phyloP scores from a whole-genome alignment of 2,888 invertebrate species.

The Onchidella celtica region DNA sequence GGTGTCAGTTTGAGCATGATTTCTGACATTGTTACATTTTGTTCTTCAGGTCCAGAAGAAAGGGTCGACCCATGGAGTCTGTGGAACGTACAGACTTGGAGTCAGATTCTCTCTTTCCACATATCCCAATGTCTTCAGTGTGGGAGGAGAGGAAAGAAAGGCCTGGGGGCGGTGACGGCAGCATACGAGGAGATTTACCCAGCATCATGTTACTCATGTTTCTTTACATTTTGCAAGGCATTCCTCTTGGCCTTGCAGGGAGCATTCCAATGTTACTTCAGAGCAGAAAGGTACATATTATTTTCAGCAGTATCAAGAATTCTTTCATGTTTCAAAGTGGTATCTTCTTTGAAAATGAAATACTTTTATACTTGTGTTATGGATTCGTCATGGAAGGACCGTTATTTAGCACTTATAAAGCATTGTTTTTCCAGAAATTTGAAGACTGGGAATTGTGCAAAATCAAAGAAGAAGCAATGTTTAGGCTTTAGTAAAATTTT shows the following conservation, averaged over 20 bases:
- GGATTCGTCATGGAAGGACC: neutral
- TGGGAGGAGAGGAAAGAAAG: conserved; percentile 23
- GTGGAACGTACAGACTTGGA: conserved; percentile 58
- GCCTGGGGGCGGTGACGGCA: neutral
- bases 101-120: conserved; percentile 57
- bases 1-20: no score
- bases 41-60: conserved; percentile 44
- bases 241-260: conserved; percentile 94
- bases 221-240: conserved; percentile 92
- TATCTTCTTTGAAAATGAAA: no score
- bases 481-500: no score
- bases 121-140: conserved; percentile 57
- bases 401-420: no score
- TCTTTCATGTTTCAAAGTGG: no score
- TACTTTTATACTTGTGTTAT: neutral
- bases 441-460: no score
- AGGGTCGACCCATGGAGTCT: conserved; percentile 24
- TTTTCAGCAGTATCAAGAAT: no score
- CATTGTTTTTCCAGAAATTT: no score
- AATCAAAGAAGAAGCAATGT: no score
- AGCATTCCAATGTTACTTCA: conserved; percentile 97
- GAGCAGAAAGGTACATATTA: conserved; percentile 88
- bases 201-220: conserved; percentile 94
- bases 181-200: conserved; percentile 71
- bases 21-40: no score